phyloP scores from a whole-genome alignment of 2,888 invertebrate species.

The Melinaea menophilus region DNA sequence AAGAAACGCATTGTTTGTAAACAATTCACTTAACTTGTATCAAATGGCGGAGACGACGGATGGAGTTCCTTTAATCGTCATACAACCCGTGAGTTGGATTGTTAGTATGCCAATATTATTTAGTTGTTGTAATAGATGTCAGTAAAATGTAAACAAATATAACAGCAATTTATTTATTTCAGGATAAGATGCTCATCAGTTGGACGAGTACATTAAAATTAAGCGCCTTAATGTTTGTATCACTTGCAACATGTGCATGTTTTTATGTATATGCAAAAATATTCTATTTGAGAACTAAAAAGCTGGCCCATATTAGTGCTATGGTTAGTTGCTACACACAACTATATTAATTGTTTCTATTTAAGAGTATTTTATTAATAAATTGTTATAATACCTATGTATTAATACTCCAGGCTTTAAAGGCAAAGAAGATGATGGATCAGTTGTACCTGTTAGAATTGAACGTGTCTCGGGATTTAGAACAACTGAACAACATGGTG shows the following conservation, averaged over 20 bases:
- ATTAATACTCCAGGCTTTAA: constrained; percentile 36
- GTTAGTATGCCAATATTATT: too few species aligned
- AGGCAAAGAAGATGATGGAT: constrained; percentile 44
- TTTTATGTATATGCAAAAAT: constrained; percentile 38
- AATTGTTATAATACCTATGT: background rate
- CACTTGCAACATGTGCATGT: constrained; percentile 38
- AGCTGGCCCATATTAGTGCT: constrained; percentile 39
- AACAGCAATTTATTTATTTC: background rate
- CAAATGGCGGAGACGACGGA: constrained; percentile 18
- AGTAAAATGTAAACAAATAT: too few species aligned
- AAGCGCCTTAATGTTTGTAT: constrained; percentile 30
- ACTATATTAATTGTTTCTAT: too few species aligned
- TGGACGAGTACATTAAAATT: constrained; percentile 32
- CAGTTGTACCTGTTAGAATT: constrained; percentile 44
- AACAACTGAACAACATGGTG: constrained; percentile 37
- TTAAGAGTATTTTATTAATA: too few species aligned
- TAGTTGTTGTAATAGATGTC: too few species aligned
- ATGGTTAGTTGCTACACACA: constrained; percentile 35
- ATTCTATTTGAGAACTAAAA: constrained; percentile 40
- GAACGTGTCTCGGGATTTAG: constrained; percentile 40
- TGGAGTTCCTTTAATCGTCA: constrained; percentile 13
- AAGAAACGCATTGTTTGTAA: too few species aligned
- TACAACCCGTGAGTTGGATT: constrained; percentile 12
- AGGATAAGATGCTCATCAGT: constrained; percentile 18
- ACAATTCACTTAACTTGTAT: background rate